A percentile compares a stretch with the other conserved stretches of the same genome.
These are phyloP conservation scores for Periophthalmus magnuspinnatus DNA, from an alignment of 2,797 vertebrate species.

Conservation along the genomic window DNA sequence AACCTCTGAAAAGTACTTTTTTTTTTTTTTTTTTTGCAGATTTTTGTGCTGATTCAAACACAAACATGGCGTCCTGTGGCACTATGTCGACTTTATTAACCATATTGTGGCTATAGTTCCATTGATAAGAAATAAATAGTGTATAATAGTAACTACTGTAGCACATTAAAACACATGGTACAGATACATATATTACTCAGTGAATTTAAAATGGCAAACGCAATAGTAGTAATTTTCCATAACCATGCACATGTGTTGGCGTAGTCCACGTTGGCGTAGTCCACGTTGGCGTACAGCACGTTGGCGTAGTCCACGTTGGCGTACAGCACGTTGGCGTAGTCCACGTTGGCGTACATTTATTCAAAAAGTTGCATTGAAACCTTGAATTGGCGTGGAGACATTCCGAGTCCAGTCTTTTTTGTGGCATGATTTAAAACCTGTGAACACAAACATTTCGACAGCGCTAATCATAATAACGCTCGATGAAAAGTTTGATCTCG, in stretches of 20 bases:
- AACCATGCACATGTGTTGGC: constrained; percentile 51
- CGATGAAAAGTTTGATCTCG: background rate
- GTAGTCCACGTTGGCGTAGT: too few relatives aligned
- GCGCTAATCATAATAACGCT: constrained; percentile 49
- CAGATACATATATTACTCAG: constrained; percentile 35
- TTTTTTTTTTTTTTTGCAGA: too few relatives aligned
- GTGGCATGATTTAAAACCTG: constrained; percentile 14
- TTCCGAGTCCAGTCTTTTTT: constrained; percentile 20
- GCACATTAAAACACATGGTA: constrained; percentile 73
- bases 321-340: too few relatives aligned
- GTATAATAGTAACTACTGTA: constrained; percentile 67
- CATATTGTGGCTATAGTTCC: constrained; percentile 69
- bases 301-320: too few relatives aligned
- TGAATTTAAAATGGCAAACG: constrained; percentile 51
- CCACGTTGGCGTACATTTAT: constrained; percentile 19
- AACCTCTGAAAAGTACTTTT: too few relatives aligned
- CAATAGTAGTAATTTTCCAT: constrained; percentile 17
- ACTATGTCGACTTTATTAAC: constrained; percentile 80
- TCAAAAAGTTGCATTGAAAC: constrained; percentile 33
- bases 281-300: too few relatives aligned
- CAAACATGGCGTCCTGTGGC: constrained; percentile 57
- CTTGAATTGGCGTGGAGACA: constrained; percentile 57
- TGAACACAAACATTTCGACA: constrained; percentile 34
- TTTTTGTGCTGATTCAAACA: background rate
- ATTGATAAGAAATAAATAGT: constrained; percentile 82